Evolutionary conservation across 2,888 invertebrate species (phyloP).

Genomic region (Lycia hirtaria): DNA sequence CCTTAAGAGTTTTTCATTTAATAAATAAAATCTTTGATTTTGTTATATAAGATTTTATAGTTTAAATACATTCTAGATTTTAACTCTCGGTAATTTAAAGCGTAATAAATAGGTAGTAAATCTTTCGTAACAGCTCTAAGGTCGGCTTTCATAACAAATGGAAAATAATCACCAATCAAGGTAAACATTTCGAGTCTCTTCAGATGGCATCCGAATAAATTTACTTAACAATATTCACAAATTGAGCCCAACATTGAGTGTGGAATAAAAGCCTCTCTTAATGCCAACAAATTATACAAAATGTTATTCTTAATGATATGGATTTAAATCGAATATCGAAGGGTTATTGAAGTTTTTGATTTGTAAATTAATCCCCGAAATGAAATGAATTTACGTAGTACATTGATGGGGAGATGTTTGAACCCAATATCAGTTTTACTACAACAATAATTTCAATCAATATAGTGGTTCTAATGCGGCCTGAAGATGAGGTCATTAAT

Average conservation of each 20-base stretch:
- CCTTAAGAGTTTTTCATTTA: too few species aligned
- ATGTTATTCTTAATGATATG: constrained; percentile 24
- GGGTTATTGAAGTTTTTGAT: constrained; percentile 15
- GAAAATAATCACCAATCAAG: constrained; percentile 54
- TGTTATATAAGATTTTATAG: too few species aligned
- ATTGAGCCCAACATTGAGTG: constrained; percentile 48
- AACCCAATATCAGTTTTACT: too few species aligned
- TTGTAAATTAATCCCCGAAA: too few species aligned
- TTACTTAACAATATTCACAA: constrained; percentile 53
- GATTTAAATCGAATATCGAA: constrained; percentile 23
- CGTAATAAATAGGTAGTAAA: constrained; percentile 31
- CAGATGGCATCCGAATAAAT: constrained; percentile 52
- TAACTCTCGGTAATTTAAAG: constrained; percentile 1
- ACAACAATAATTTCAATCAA: too few species aligned
- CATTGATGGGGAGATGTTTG: too few species aligned
- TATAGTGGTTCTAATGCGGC: too few species aligned
- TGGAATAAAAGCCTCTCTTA: constrained; percentile 45
- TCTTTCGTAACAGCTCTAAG: constrained; percentile 32
- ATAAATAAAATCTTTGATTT: too few species aligned
- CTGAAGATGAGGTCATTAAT: too few species aligned
- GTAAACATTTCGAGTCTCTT: constrained; percentile 47
- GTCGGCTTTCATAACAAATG: constrained; percentile 37
- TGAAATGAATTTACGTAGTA: too few species aligned
- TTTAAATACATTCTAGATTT: too few species aligned
- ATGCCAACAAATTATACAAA: constrained; percentile 38